phyloP scores from a whole-genome alignment of 2,888 invertebrate species.

The Spatulosminthurus flaviceps region DNA sequence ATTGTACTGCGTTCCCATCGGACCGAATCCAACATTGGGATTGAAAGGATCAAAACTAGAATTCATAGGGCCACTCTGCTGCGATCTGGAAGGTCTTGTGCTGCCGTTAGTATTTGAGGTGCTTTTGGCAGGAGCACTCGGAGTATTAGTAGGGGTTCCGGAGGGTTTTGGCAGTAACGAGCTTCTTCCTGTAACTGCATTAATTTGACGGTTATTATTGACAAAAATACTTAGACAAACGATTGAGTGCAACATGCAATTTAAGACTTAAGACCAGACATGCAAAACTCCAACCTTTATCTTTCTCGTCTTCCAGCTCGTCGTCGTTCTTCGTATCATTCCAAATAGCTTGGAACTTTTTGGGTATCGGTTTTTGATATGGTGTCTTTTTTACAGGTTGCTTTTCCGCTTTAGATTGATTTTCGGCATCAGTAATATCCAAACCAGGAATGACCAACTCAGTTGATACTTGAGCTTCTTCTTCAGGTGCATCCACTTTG shows the following conservation, averaged over 20 bases:
- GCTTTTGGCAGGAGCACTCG: conserved; percentile 7
- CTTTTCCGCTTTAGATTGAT: conserved; percentile 57
- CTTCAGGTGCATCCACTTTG: conserved; percentile 74
- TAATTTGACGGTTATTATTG: no score
- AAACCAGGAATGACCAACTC: conserved; percentile 78
- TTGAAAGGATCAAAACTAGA: conserved; percentile 52
- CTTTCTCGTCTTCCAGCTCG: conserved; percentile 61
- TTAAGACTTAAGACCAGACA: not conserved
- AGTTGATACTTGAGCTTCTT: conserved; percentile 61
- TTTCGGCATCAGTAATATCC: conserved; percentile 71
- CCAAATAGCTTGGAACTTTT: conserved; percentile 98
- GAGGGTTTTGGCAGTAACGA: conserved; percentile 57
- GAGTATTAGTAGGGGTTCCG: conserved; percentile 42
- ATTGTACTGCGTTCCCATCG: conserved; percentile 51
- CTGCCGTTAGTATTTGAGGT: conserved; percentile 18
- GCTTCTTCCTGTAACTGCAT: conserved; percentile 53
- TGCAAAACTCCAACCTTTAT: conserved; percentile 46
- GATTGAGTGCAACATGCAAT: not conserved
- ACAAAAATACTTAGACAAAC: no score
- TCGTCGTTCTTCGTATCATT: conserved; percentile 69
- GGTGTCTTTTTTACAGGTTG: conserved; percentile 74
- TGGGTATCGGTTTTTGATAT: conserved; percentile 94
- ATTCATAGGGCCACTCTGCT: not conserved
- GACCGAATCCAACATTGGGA: conserved; percentile 62
- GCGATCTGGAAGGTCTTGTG: not conserved